phyloP scores from a whole-genome alignment of 2,888 invertebrate species.

The Oxycera nigricornis region DNA sequence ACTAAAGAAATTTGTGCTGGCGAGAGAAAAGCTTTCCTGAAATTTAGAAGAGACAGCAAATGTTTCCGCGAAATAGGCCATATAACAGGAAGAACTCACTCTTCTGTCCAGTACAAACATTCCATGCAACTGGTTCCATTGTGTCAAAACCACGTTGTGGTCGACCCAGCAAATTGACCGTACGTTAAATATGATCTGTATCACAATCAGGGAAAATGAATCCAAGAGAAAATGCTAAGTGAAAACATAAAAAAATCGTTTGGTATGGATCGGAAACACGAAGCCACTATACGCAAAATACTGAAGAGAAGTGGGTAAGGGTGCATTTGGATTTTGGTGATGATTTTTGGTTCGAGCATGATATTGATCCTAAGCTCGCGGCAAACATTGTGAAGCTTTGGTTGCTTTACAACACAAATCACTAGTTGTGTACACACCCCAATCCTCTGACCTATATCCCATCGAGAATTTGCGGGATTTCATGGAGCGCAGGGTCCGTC shows the following conservation, averaged over 20 bases:
- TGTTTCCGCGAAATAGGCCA: slow-evolving; percentile 1
- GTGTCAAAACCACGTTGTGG: neutral
- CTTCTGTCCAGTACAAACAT: slow-evolving; percentile 2
- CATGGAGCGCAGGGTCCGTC: slow-evolving; percentile 20
- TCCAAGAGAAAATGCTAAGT: neutral
- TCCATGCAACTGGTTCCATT: neutral
- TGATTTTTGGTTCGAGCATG: slow-evolving; percentile 36
- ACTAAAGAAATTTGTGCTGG: neutral
- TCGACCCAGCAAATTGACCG: slow-evolving; percentile 12
- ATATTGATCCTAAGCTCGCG: slow-evolving; percentile 42
- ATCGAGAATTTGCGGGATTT: slow-evolving; percentile 45
- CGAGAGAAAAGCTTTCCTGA: neutral
- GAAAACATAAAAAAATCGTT: neutral
- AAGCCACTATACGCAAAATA: neutral
- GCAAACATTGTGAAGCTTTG: slow-evolving; percentile 8
- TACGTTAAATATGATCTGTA: neutral
- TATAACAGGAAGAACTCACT: neutral
- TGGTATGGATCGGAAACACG: slow-evolving; percentile 7
- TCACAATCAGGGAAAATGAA: neutral
- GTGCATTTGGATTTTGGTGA: slow-evolving; percentile 1
- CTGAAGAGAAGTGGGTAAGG: neutral
- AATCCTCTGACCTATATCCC: no score
- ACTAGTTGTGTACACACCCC: slow-evolving; percentile 35
- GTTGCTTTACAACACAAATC: neutral
- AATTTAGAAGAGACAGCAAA: neutral